Percentiles rank a stretch among this genome's conserved stretches.
These are phyloP conservation scores for Amiota mariae DNA, from an alignment of 2,888 invertebrate genomes.

Conservation along the genomic window DNA sequence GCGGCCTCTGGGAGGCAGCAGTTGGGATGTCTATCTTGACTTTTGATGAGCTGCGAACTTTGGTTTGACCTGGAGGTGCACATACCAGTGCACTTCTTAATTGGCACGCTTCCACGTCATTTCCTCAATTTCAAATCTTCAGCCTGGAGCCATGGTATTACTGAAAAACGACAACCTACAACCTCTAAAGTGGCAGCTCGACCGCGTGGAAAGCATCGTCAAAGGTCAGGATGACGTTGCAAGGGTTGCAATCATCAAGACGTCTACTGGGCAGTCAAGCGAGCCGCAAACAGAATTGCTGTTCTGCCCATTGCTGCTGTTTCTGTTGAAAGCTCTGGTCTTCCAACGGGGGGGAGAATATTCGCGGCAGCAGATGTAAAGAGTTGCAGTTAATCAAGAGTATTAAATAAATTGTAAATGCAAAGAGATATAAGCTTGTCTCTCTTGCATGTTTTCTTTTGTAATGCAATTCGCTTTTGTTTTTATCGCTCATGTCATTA, in stretches of 20 bases:
- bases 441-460: not conserved
- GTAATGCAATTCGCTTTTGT: no score
- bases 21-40: not conserved
- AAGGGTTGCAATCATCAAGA: constrained; percentile 38
- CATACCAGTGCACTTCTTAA: constrained; percentile 9
- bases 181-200: constrained; percentile 41
- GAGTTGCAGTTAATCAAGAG: not conserved
- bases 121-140: not conserved
- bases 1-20: constrained; percentile 5
- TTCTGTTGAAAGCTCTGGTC: constrained; percentile 38
- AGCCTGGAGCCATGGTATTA: constrained; percentile 13
- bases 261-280: constrained; percentile 32
- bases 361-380: constrained; percentile 31
- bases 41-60: no score
- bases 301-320: constrained; percentile 30
- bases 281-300: constrained; percentile 39
- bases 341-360: constrained; percentile 43
- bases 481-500: no score
- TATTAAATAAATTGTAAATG: not conserved
- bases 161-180: constrained; percentile 43
- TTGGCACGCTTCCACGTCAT: no score
- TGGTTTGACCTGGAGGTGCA: not conserved
- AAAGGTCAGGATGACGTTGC: constrained; percentile 36
- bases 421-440: not conserved
- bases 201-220: constrained; percentile 36